Evolutionary conservation across 2,113 vertebrate genomes (phyloP), one percentile per base, ranked within the genome.

Genomic region (Plotosus lineatus): DNA sequence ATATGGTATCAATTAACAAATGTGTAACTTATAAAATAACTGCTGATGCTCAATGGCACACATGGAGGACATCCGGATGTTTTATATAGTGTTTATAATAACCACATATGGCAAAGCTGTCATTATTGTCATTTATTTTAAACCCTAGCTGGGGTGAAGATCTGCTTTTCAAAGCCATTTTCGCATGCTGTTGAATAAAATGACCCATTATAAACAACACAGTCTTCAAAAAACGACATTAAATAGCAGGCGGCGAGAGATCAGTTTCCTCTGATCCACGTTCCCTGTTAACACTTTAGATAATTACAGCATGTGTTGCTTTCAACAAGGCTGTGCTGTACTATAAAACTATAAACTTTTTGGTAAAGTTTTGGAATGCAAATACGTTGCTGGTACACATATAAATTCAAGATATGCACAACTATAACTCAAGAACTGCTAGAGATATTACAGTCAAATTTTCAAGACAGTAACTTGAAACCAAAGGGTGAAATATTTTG

Each of bases 291-390:
- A 89, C 88, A 86, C 84, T 87, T 33, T 28, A 82, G 80, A 86
- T 92, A 93, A 93, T 92, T 91, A 90, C 73, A 91, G 88, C 85
- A 56, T 74, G 73, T 71, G 55, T n/a, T 15, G 68, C 60, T 69
- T 75, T 82, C 58, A 65, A 75, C 42, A 21, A 40, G 10, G 46
- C 60, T 73, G 56, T 69, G 75, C 71, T 71, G 77, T 73, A 83
- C 79, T 78, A 84, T 84, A 48, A 84, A 87, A 75, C 68, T 68
- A 61, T 11, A 44, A 2, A 42, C 1, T 74, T 14, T 2, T 28
- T 28, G 80, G 56, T 80, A 83, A 83, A 86, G 75, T 83, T 79
- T 88, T 87, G 88, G 85, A 91, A 88, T 77, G n/a, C n/a, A n/a
- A n/a, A n/a, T n/a, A n/a, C n/a, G n/a, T n/a, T n/a, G n/a, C n/a